These are phyloP conservation scores for Eidolon helvum DNA, from an alignment of 2,113 vertebrate species.

Conservation along the genomic window DNA sequence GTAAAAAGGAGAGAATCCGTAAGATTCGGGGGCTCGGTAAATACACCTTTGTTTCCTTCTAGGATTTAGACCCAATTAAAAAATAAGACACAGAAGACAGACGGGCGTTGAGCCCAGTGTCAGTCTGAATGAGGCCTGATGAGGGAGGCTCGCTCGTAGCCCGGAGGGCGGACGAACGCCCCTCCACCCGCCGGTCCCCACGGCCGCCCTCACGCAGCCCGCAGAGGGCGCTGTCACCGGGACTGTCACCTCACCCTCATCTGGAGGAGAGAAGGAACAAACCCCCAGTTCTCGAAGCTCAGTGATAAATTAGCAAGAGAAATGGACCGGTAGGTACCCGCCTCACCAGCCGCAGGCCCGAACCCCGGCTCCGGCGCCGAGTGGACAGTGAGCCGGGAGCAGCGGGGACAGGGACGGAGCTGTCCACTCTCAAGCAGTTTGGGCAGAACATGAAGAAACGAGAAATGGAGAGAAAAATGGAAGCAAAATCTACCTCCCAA, in stretches of 20 bases:
- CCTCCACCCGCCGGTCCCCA: rapidly evolving
- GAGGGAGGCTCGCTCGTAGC: rapidly evolving
- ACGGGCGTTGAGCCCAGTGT: rapidly evolving
- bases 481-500: not conserved
- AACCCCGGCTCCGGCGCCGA: too few species aligned
- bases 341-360: rapidly evolving
- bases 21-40: not conserved
- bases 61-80: not conserved
- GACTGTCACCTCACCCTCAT: not conserved
- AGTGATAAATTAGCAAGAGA: rapidly evolving
- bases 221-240: not conserved
- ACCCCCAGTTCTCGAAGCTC: not conserved
- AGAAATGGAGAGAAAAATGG: not conserved
- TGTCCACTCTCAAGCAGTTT: too few species aligned
- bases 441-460: not conserved
- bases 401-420: too few species aligned
- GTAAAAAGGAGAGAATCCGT: not conserved
- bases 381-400: not conserved
- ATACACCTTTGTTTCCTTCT: not conserved
- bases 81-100: not conserved
- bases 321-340: rapidly evolving
- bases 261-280: not conserved
- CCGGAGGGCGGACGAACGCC: not conserved
- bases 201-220: not conserved
- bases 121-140: too few species aligned